These are phyloP conservation scores for Todus mexicanus DNA, from an alignment of 2,797 vertebrate species.

Conservation along the genomic window DNA sequence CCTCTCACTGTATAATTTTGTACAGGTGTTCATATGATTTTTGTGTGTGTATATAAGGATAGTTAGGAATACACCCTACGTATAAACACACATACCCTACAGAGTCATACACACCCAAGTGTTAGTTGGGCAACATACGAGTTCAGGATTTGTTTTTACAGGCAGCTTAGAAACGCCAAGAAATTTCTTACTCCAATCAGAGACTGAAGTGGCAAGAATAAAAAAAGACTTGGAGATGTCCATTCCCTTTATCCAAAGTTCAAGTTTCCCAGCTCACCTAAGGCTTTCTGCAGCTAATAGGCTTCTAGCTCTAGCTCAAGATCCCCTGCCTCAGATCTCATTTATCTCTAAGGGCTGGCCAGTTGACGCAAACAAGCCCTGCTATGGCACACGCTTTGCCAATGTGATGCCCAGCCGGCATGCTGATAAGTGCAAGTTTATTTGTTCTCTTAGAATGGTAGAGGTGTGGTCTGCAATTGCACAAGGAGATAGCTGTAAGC, in stretches of 20 bases:
- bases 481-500: not conserved
- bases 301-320: not conserved
- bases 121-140: not conserved
- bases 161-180: not conserved
- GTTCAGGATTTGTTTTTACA: not conserved
- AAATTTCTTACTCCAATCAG: not conserved
- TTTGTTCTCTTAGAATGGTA: not conserved
- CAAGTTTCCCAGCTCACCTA: not conserved
- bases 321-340: not conserved
- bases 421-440: not conserved
- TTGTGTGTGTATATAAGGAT: not conserved
- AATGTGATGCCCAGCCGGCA: not conserved
- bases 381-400: not conserved
- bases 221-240: not conserved
- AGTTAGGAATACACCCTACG: not conserved
- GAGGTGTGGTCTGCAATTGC: not conserved
- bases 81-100: not conserved
- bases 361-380: not conserved
- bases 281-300: not conserved
- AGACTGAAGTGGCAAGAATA: not conserved
- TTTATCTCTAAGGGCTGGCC: not conserved
- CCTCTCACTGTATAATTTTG: not conserved
- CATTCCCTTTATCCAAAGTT: not conserved
- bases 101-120: not conserved
- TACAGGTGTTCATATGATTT: not conserved